phyloP scores from a whole-genome alignment of 2,113 vertebrate genomes.

The Clarias batrachus region DNA sequence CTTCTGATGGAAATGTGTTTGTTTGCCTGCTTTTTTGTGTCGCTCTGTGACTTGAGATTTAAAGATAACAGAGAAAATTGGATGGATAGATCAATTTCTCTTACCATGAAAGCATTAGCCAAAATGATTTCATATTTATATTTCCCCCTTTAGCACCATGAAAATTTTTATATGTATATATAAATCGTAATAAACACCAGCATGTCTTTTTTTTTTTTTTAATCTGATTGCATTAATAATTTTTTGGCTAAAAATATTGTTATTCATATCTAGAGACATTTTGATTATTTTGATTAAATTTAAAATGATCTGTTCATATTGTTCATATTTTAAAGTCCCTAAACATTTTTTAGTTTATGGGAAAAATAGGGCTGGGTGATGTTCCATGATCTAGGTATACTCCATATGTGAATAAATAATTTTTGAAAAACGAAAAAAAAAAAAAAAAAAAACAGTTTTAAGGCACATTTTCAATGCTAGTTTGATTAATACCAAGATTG shows the following conservation, averaged over 20 bases:
- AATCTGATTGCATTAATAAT: too few relatives aligned
- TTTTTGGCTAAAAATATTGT: too few relatives aligned
- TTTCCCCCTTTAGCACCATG: constrained; percentile 11
- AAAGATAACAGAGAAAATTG: constrained; percentile 42
- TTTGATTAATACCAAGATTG: constrained; percentile 27
- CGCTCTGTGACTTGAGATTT: constrained; percentile 50
- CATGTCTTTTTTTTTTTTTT: too few relatives aligned
- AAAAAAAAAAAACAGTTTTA: neutral
- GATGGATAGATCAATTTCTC: constrained; percentile 29
- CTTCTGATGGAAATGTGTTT: constrained; percentile 48
- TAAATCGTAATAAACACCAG: neutral
- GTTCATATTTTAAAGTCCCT: neutral
- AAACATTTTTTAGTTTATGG: neutral
- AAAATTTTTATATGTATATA: neutral
- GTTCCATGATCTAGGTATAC: neutral
- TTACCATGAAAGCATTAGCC: constrained; percentile 29
- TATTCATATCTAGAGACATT: neutral
- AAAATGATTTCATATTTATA: constrained; percentile 29
- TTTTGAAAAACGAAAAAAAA: neutral
- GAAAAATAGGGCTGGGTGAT: neutral
- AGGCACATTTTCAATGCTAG: neutral
- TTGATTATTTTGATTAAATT: neutral
- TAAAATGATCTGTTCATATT: neutral
- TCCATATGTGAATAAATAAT: neutral
- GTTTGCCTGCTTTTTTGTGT: constrained; percentile 43